Evolutionary conservation across 2,113 vertebrate species (phyloP).

Genomic region (Junco hyemalis): DNA sequence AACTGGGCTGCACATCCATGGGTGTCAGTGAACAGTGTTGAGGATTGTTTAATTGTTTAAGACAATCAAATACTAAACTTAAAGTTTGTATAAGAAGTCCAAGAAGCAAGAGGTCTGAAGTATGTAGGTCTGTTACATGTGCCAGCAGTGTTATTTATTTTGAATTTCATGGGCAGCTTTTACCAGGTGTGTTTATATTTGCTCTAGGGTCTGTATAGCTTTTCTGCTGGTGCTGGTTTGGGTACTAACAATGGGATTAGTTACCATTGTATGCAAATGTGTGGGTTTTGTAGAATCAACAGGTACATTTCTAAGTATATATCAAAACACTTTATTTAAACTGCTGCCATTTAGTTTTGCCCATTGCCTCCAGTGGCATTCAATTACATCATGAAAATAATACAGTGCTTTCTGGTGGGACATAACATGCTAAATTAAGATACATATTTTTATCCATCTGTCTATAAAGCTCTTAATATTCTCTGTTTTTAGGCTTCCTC

Average conservation of each 20-base stretch:
- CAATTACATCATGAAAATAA: not conserved
- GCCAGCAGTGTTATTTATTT: slow-evolving; percentile 2
- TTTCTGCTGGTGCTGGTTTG: not conserved
- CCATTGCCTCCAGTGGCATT: not conserved
- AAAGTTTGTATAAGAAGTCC: slow-evolving; percentile 45
- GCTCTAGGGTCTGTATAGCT: not conserved
- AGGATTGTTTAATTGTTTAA: slow-evolving; percentile 23
- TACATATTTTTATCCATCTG: not conserved
- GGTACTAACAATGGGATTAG: not conserved
- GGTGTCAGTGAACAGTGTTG: slow-evolving; percentile 14
- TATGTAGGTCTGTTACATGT: slow-evolving; percentile 33
- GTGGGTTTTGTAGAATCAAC: not conserved
- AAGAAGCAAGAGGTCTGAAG: slow-evolving; percentile 21
- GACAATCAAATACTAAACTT: slow-evolving; percentile 45
- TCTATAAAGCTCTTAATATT: slow-evolving; percentile 12
- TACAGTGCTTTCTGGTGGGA: not conserved
- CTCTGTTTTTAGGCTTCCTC: slow-evolving; percentile 82
- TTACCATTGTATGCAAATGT: not conserved
- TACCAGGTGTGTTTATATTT: slow-evolving; percentile 27
- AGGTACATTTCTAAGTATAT: not conserved
- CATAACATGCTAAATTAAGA: not conserved
- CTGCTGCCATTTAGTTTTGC: not conserved
- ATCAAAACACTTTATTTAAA: not conserved
- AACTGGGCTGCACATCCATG: slow-evolving; percentile 22
- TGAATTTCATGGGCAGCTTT: slow-evolving; percentile 5